A percentile compares a stretch with the other conserved stretches of the same genome.
These are phyloP conservation scores for Okamejei kenojei DNA, from an alignment of 2,797 vertebrate genomes.

Conservation along the genomic window DNA sequence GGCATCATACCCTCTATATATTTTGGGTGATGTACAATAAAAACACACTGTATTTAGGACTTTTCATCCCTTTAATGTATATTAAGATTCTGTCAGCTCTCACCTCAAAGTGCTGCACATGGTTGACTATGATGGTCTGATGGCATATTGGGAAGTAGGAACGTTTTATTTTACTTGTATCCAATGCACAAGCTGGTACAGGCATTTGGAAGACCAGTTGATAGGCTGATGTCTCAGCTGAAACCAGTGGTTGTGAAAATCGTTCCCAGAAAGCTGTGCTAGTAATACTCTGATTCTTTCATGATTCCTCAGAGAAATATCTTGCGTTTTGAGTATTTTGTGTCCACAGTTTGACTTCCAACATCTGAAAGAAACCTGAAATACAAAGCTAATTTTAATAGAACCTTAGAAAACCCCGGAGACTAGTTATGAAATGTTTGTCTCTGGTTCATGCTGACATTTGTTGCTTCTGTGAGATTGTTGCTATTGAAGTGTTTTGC, in stretches of 20 bases:
- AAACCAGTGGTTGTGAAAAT: not conserved
- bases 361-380: not conserved
- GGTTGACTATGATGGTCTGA: not conserved
- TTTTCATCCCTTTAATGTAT: too few relatives aligned
- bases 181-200: not conserved
- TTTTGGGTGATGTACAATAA: too few relatives aligned
- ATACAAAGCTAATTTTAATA: not conserved
- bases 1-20: too few relatives aligned
- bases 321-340: not conserved
- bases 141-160: not conserved
- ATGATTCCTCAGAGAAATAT: not conserved
- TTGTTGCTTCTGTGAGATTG: not conserved
- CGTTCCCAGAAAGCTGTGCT: not conserved
- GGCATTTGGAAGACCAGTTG: not conserved
- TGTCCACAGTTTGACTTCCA: not conserved
- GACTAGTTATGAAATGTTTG: not conserved
- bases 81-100: not conserved
- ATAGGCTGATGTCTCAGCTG: not conserved
- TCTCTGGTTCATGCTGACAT: not conserved
- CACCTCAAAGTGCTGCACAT: not conserved
- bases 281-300: not conserved
- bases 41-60: too few relatives aligned
- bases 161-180: not conserved
- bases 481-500: not conserved
- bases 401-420: not conserved